phyloP scores from a whole-genome alignment of 1,140 invertebrate genomes.

The Danaus melanippus region DNA sequence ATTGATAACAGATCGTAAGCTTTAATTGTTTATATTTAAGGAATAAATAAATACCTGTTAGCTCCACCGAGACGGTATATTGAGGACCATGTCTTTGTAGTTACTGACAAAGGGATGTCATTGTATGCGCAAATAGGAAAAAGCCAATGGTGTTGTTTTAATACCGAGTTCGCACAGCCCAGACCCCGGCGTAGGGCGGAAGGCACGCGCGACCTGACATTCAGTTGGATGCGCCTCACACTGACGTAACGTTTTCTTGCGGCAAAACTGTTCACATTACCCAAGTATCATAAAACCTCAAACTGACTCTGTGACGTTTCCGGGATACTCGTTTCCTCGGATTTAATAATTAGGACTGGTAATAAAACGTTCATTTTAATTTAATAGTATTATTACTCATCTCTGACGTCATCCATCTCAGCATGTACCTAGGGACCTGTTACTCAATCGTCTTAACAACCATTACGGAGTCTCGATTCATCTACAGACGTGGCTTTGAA shows the following conservation, averaged over 20 bases:
- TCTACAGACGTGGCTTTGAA: constrained; percentile 11
- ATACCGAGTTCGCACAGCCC: constrained; percentile 38
- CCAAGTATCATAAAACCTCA: constrained; percentile 26
- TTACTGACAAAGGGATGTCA: too few species aligned
- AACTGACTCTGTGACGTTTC: constrained; percentile 12
- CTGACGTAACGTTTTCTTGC: constrained; percentile 35
- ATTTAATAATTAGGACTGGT: background rate
- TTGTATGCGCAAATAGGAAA: too few species aligned
- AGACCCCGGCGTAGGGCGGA: constrained; percentile 28
- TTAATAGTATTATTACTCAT: too few species aligned
- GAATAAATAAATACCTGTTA: too few species aligned
- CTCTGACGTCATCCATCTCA: too few species aligned
- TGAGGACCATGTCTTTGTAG: too few species aligned
- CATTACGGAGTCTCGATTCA: constrained; percentile 12
- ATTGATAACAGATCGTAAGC: too few species aligned
- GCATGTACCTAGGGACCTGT: background rate
- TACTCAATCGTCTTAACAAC: constrained; percentile 16
- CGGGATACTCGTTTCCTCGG: constrained; percentile 10
- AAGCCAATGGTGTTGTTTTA: constrained; percentile 5
- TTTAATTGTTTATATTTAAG: too few species aligned
- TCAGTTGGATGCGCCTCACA: constrained; percentile 40
- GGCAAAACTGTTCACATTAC: constrained; percentile 25
- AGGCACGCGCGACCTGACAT: constrained; percentile 50
- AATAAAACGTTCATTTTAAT: background rate
- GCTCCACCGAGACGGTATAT: too few species aligned